A percentile compares a stretch with the other conserved stretches of the same genome.
Evolutionary conservation across 2,888 invertebrate species (phyloP).

Genomic region (Cephalotes varians): DNA sequence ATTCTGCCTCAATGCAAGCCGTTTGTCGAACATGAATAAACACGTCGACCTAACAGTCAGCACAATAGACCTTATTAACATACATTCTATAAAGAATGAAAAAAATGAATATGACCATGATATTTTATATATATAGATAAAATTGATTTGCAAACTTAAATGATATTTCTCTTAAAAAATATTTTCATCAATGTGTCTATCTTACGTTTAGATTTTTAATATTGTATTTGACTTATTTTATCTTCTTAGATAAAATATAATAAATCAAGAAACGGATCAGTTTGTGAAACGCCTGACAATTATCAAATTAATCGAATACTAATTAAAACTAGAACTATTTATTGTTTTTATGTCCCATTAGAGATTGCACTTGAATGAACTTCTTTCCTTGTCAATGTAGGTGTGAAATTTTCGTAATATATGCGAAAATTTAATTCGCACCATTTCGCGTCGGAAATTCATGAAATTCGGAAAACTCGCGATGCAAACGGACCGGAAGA

Average conservation of each 20-base stretch:
- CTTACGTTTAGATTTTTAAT: neutral
- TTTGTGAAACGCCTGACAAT: neutral
- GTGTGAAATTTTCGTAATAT: neutral
- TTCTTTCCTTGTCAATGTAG: neutral
- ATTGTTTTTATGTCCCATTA: neutral
- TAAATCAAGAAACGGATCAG: neutral
- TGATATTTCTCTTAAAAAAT: conserved; percentile 5
- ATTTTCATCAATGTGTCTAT: neutral
- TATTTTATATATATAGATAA: neutral
- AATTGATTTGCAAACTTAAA: conserved; percentile 18
- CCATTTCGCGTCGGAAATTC: neutral
- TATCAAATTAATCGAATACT: neutral
- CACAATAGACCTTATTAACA: neutral
- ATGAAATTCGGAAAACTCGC: conserved; percentile 3
- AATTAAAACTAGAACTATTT: neutral
- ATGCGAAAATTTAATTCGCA: neutral
- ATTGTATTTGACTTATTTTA: neutral
- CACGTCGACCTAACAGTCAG: neutral
- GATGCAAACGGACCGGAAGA: conserved; percentile 26
- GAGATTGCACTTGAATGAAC: neutral
- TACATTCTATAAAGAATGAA: neutral
- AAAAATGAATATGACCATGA: neutral
- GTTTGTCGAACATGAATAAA: neutral
- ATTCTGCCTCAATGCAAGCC: neutral
- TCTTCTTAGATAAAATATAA: neutral